These are phyloP conservation scores for Peromyscus polionotus DNA, from an alignment of 2,113 vertebrate species.

Conservation along the genomic window DNA sequence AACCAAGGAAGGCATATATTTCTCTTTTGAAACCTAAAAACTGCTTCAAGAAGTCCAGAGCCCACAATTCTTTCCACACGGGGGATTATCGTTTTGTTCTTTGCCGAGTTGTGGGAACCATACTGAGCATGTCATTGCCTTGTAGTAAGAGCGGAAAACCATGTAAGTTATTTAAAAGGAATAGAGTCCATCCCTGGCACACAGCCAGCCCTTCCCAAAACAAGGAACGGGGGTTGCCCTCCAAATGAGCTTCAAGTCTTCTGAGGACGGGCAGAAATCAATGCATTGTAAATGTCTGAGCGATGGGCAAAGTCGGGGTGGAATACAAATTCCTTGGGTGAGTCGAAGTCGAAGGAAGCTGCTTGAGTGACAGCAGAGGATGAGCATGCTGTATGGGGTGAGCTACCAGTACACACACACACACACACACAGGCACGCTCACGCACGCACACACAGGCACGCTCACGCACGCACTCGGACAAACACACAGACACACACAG, in stretches of 20 bases:
- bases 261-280: slow-evolving; percentile 52
- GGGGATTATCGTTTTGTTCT: not conserved
- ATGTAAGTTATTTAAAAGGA: slow-evolving; percentile 60
- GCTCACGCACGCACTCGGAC: not conserved
- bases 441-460: too few species aligned
- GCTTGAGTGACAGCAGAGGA: not conserved
- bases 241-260: slow-evolving; percentile 62
- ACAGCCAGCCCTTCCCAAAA: slow-evolving; percentile 51
- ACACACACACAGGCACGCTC: not conserved
- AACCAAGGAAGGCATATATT: not conserved
- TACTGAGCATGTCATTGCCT: not conserved
- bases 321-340: slow-evolving; percentile 61
- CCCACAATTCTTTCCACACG: slow-evolving; percentile 40
- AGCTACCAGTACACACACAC: not conserved
- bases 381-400: not conserved
- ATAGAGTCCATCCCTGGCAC: slow-evolving; percentile 29
- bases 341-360: not conserved
- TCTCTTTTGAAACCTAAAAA: slow-evolving; percentile 48
- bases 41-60: slow-evolving; percentile 3
- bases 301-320: not conserved
- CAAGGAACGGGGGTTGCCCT: slow-evolving; percentile 19
- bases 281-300: slow-evolving; percentile 68
- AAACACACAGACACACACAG: not conserved
- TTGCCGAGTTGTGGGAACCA: slow-evolving; percentile 5
- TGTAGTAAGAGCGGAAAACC: not conserved